These are phyloP conservation scores for Helobdella robusta DNA, from an alignment of 2,888 invertebrate genomes.

Conservation along the genomic window DNA sequence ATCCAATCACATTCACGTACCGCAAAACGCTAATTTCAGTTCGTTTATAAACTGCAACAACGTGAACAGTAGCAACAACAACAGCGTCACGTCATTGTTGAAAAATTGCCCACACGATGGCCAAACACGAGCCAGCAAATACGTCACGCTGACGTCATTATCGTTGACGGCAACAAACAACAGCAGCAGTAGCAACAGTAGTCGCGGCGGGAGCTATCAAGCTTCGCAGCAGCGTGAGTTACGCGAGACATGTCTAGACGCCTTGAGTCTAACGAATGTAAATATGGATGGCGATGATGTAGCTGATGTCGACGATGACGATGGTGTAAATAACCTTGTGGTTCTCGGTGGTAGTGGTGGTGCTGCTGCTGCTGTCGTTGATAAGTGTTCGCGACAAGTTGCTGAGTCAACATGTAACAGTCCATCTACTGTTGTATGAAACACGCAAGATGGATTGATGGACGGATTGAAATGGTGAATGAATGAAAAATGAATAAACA, in stretches of 20 bases:
- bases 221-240: no score
- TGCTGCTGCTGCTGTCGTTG: no score
- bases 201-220: background rate
- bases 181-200: background rate
- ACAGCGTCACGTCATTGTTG: background rate
- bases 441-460: background rate
- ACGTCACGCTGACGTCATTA: background rate
- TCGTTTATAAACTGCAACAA: background rate
- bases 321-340: no score
- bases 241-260: conserved; percentile 13
- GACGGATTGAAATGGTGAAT: background rate
- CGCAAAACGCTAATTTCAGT: background rate
- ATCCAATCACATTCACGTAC: background rate
- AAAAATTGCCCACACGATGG: background rate
- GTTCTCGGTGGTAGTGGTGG: no score
- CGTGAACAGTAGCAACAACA: background rate
- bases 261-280: no score
- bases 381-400: no score
- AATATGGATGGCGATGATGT: no score
- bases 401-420: background rate
- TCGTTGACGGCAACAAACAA: background rate
- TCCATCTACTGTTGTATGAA: conserved; percentile 21
- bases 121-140: no score
- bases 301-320: no score
- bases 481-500: background rate